A percentile compares a stretch with the other conserved stretches of the same genome.
These are phyloP conservation scores for Tridacna gigas DNA, from an alignment of 2,888 invertebrate species.

Conservation along the genomic window DNA sequence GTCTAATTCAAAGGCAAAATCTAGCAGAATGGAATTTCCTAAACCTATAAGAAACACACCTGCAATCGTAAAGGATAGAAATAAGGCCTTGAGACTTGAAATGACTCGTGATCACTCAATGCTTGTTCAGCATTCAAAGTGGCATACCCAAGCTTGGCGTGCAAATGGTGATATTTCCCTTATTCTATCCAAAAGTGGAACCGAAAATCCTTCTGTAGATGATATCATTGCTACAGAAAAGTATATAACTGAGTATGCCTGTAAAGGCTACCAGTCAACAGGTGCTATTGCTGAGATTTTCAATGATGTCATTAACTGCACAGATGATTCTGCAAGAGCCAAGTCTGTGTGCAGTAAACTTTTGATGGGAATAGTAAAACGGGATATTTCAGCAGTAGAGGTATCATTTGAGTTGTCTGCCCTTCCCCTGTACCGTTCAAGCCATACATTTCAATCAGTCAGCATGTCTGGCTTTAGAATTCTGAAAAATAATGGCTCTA, in stretches of 20 bases:
- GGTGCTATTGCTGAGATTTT: neutral
- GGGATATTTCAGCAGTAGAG: neutral
- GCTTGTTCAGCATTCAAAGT: constrained; percentile 32
- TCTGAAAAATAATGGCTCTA: neutral
- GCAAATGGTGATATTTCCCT: no score
- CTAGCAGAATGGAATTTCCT: constrained; percentile 12
- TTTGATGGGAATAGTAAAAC: constrained; percentile 10
- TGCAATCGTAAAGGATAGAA: constrained; percentile 27
- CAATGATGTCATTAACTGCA: constrained; percentile 5
- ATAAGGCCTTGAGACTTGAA: neutral
- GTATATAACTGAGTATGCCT: no score
- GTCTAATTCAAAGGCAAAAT: neutral
- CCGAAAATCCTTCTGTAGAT: constrained; percentile 19
- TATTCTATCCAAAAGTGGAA: constrained; percentile 9
- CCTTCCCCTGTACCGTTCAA: constrained; percentile 31
- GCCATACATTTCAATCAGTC: constrained; percentile 59
- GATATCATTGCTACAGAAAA: constrained; percentile 5
- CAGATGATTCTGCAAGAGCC: neutral
- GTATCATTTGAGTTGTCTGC: neutral
- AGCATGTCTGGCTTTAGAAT: constrained; percentile 57
- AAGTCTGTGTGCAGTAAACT: neutral
- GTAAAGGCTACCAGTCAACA: no score
- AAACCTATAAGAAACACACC: neutral
- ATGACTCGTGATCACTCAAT: constrained; percentile 12
- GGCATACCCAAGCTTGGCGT: constrained; percentile 32